Evolutionary conservation across 2,888 invertebrate genomes (phyloP).

Genomic region (Keiferia lycopersicella): DNA sequence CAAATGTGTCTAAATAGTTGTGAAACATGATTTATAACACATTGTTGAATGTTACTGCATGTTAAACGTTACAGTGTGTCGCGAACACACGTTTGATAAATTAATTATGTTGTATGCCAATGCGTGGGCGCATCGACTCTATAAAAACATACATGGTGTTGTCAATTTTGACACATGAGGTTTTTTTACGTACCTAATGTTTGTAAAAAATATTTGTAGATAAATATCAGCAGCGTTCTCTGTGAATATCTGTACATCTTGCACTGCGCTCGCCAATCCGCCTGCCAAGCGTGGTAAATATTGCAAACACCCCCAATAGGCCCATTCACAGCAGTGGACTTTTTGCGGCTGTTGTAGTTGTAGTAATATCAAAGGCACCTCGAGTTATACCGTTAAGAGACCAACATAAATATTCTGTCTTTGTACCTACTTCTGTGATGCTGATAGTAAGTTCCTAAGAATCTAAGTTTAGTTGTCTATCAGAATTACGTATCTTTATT

Average conservation of each 20-base stretch:
- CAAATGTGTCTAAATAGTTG: conserved; percentile 14
- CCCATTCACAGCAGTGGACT: too few relatives aligned
- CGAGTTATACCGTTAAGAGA: too few relatives aligned
- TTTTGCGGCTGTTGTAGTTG: too few relatives aligned
- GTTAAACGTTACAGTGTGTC: neutral
- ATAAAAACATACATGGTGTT: conserved; percentile 4
- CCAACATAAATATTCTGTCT: too few relatives aligned
- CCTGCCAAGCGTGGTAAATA: too few relatives aligned
- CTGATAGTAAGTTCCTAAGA: too few relatives aligned
- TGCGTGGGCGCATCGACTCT: conserved; percentile 20
- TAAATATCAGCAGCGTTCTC: neutral
- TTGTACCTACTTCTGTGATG: too few relatives aligned
- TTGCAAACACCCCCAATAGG: too few relatives aligned
- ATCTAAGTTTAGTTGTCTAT: neutral
- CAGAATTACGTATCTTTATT: neutral
- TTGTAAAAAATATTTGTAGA: neutral
- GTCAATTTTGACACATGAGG: neutral
- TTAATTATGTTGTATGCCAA: neutral
- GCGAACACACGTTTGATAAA: conserved; percentile 4
- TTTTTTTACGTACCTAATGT: too few relatives aligned
- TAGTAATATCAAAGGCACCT: too few relatives aligned
- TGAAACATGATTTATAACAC: conserved; percentile 20
- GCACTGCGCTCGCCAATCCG: too few relatives aligned
- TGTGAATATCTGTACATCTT: too few relatives aligned
- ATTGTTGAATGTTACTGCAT: conserved; percentile 4